Conservation (phyloP, 2,888 invertebrate genomes). For the Stramonita haemastoma region DNA sequence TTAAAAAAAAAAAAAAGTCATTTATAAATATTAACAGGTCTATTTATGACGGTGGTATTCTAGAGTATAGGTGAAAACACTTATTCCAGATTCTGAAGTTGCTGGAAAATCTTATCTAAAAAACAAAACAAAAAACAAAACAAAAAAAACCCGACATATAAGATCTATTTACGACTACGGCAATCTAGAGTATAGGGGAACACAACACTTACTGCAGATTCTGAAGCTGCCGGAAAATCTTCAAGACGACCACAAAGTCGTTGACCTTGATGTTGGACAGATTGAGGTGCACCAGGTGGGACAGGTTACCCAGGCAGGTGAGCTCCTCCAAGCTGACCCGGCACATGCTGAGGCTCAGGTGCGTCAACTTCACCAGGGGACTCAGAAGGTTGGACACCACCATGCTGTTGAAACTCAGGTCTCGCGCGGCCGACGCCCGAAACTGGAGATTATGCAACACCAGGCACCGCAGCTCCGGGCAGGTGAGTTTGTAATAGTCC, state of each 20-base stretch:
- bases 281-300: conserved; percentile 74
- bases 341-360: conserved; percentile 86
- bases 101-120: too few species aligned
- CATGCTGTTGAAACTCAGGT: conserved; percentile 39
- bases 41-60: too few species aligned
- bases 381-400: conserved; percentile 80
- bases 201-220: conserved; percentile 18
- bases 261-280: conserved; percentile 31
- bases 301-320: conserved; percentile 83
- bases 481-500: conserved; percentile 45
- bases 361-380: conserved; percentile 82
- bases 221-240: not conserved
- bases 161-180: not conserved
- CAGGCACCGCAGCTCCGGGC: conserved; percentile 53
- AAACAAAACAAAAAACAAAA: not conserved
- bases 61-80: too few species aligned
- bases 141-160: not conserved
- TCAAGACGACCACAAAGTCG: conserved; percentile 16
- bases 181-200: not conserved
- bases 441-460: conserved; percentile 56
- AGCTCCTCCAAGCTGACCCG: conserved; percentile 78
- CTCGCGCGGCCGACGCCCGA: conserved; percentile 46
- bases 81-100: too few species aligned
- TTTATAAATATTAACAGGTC: too few species aligned
- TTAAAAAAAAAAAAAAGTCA: too few species aligned